Base-by-base conservation (phyloP, 1,140 invertebrate species). In the Conopomorpha cramerella region DNA sequence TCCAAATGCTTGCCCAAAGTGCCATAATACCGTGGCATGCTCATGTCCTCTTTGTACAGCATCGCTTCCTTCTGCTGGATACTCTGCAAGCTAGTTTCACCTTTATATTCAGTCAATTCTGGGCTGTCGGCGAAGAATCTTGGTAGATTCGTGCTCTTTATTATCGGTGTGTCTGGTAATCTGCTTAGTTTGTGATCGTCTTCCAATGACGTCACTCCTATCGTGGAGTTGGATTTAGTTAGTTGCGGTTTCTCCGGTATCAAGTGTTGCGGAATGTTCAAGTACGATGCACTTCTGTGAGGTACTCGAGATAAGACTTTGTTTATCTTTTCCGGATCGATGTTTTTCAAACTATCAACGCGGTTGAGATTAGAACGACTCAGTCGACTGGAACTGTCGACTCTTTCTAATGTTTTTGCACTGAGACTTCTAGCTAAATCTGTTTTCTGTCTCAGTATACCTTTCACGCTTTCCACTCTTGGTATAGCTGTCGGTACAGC, bases 21-120 rank as follows among this genome's bases (percentile, higher is more conserved):
- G 1, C 73, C 59, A 30, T 77, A 79, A 48, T 79, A 79, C 31
- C 77, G 58, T 0, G 77, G 77, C 77, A 79, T 79, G 36, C 77
- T 78, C 26, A 58, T 77, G 32, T 79, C 77, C 15, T 66, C 58
- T 28, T 67, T 55, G 25, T 63, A 55, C 55, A 70, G 67, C 18
- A 71, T 42, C 0, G 64, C 60, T 0, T 67, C 57, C 16, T 76
- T 57, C 41, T 70, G 56, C 29, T 65, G 61, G 3, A 78, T 73
- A 41, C 71, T 77, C 38, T 77, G 67, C 16, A 78, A 46, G 8
- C 60, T 77, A 0, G 55, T 74, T 18, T 77, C 72, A 0, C 60
- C 62, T 35, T 66, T 78, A 32, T 77, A 79, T 43, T 73, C 74
- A 1, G 55, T 37, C 7, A 74, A 34, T 0, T 60, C 51, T n/a